Evolutionary conservation across 1,140 invertebrate genomes (phyloP).

Genomic region (Ganaspis sp.): DNA sequence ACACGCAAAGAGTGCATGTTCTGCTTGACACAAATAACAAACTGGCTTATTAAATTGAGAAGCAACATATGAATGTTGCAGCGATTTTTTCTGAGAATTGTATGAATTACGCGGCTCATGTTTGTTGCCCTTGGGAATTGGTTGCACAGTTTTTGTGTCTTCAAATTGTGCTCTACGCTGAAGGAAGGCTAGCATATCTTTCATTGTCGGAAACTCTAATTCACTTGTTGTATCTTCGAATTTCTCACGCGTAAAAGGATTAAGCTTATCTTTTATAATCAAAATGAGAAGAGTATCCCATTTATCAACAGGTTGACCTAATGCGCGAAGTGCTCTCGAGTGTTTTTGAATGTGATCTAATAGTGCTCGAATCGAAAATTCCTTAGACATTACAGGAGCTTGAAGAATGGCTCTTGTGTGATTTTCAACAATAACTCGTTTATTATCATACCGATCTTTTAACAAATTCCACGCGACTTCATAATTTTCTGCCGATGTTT

Average conservation of each 20-base stretch:
- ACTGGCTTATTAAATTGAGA: too few species aligned
- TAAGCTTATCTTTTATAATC: background rate
- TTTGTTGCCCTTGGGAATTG: too few species aligned
- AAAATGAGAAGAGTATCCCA: background rate
- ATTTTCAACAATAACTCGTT: background rate
- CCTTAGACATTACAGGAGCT: background rate
- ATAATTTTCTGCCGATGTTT: background rate
- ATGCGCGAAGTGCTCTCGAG: background rate
- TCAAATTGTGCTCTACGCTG: too few species aligned
- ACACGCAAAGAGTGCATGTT: too few species aligned
- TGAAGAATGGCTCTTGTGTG: background rate
- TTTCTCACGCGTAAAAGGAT: background rate
- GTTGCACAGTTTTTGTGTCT: background rate
- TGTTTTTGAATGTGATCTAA: background rate
- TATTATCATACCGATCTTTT: background rate
- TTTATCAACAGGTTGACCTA: background rate
- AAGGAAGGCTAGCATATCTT: too few species aligned
- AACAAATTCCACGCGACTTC: background rate
- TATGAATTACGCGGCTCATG: too few species aligned
- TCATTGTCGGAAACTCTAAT: too few species aligned
- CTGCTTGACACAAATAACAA: too few species aligned
- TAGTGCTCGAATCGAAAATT: background rate
- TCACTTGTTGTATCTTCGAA: too few species aligned
- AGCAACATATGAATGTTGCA: too few species aligned
- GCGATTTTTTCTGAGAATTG: too few species aligned